Evolutionary conservation across 2,888 invertebrate genomes (phyloP).

Genomic region (Heliconius hortense): DNA sequence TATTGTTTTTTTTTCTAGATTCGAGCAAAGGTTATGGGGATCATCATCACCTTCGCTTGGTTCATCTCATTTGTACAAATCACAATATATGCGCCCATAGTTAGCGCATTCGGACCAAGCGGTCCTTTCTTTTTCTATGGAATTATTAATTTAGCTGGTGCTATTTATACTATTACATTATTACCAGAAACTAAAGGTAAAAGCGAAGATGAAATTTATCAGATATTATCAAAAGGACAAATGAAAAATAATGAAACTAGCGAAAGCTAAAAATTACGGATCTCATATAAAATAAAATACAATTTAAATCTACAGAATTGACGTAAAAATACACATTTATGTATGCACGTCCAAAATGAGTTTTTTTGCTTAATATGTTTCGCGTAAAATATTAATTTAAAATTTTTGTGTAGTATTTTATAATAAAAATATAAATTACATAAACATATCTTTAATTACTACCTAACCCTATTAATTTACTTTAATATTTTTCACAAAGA

Average conservation of each 20-base stretch:
- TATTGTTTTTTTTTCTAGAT: slow-evolving; percentile 48
- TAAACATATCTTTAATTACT: no score
- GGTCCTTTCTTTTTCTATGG: slow-evolving; percentile 62
- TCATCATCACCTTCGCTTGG: slow-evolving; percentile 53
- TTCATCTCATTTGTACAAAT: slow-evolving; percentile 49
- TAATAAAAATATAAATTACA: no score
- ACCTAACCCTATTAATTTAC: no score
- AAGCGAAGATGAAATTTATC: slow-evolving; percentile 54
- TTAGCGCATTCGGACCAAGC: slow-evolving; percentile 53
- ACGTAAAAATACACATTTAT: no score
- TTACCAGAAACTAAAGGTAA: no score
- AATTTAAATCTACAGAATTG: no score
- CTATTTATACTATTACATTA: slow-evolving; percentile 53
- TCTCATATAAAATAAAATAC: neutral
- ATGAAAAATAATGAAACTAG: neutral
- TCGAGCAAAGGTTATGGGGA: slow-evolving; percentile 38
- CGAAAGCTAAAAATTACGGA: neutral
- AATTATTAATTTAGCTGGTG: slow-evolving; percentile 54
- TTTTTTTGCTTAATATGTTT: no score
- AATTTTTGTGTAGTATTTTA: no score
- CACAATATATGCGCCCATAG: slow-evolving; percentile 46
- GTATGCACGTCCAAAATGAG: no score
- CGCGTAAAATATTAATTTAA: no score
- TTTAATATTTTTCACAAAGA: no score
- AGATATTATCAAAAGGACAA: slow-evolving; percentile 40